Base-by-base conservation (phyloP, 2,888 invertebrate species). In the Ophonus ardosiacus region DNA sequence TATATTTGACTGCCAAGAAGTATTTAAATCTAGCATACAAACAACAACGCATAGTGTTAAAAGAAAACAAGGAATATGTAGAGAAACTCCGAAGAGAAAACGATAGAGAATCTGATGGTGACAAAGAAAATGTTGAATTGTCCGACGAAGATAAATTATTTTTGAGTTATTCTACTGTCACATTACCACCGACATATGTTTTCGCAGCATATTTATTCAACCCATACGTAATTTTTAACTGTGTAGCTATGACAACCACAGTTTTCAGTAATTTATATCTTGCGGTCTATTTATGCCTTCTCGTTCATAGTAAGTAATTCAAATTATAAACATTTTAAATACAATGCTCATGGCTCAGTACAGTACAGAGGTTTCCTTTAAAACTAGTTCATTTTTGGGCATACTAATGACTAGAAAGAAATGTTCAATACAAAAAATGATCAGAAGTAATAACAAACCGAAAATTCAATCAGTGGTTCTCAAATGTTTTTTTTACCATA, bases 231-330 rank as follows among this genome's bases (percentile, higher is more conserved):
- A 94, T 98, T 84, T 92, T 97, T 82, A 97, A 96, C 88, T 98
- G 98, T 92, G 95, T 96, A 40, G 98, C 96, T 8, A 94, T 96
- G 90, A 97, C 98, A 0, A 98, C 98, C 1, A 97, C 97, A 0
- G 96, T 97, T 10, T 95, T 98, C 87, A 96, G 96, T 88, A 98
- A 98, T 92, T 92, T 98, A n/a, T 93, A 96, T 71, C 92, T 97
- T 38, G 94, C 97, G 0, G 88, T 95, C 4, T 94, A 95, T 78
- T 92, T 98, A 43, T 94, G 94, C 89, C 94, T 94, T 63, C 94
- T 97, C 90, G 92, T 95, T 18, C 93, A 93, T 90, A 92, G 93
- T 92, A 89, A 87, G 86, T 88, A 74, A 43, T 43, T 7, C 13
- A 18, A 15, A 57, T n/a, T 56, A 57, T 57, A 21, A 31, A 10